phyloP scores from a whole-genome alignment of 1,140 invertebrate species.

The Paracyclopina nana region DNA sequence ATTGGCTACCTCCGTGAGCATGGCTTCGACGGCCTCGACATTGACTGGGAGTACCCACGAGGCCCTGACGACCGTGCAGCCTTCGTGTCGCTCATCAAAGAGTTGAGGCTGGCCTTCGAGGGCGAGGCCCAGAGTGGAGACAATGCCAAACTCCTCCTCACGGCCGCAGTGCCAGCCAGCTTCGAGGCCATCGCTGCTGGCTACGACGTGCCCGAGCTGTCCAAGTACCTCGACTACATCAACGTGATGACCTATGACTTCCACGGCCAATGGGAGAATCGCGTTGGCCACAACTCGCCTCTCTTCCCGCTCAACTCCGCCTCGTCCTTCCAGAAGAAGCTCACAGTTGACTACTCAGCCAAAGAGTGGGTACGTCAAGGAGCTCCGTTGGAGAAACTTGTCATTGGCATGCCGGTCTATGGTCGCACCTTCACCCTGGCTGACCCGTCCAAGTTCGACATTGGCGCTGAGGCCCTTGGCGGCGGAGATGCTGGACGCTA shows the following conservation, averaged over 20 bases:
- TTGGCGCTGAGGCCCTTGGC: conserved; percentile 68
- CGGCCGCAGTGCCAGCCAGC: conserved; percentile 72
- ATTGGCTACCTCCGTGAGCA: conserved; percentile 76
- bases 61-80: conserved; percentile 60
- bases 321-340: conserved; percentile 67
- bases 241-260: conserved; percentile 91
- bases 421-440: conserved; percentile 82
- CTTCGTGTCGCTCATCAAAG: conserved; percentile 57
- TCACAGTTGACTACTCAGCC: conserved; percentile 73
- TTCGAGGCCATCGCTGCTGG: conserved; percentile 79
- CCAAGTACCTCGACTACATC: conserved; percentile 79
- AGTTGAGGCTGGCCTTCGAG: conserved; percentile 68
- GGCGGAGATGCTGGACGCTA: conserved; percentile 58
- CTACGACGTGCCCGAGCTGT: conserved; percentile 79
- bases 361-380: conserved; percentile 82
- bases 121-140: conserved; percentile 59
- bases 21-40: conserved; percentile 83
- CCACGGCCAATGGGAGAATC: conserved; percentile 77
- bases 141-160: conserved; percentile 55
- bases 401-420: conserved; percentile 76
- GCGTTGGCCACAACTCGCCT: conserved; percentile 77
- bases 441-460: conserved; percentile 66
- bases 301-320: conserved; percentile 68
- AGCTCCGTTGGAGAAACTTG: conserved; percentile 79
- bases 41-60: conserved; percentile 66